A percentile compares a stretch with the other conserved stretches of the same genome.
Conservation (phyloP, 2,113 vertebrate genomes). For the Patagioenas fasciata region DNA sequence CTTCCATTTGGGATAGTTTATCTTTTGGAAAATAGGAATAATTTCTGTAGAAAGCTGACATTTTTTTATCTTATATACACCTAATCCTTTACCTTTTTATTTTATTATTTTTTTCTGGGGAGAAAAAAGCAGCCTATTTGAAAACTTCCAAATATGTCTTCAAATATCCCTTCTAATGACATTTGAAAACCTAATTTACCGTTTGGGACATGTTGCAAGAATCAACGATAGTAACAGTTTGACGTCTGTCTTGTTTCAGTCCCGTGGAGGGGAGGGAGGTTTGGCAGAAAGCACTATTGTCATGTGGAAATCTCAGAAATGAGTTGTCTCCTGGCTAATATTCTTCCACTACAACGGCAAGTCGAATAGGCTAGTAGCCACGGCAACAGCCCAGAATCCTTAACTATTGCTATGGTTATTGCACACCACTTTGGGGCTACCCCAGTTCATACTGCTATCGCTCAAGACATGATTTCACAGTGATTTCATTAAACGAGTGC, state of each 20-base stretch:
- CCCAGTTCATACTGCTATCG: conserved; percentile 37
- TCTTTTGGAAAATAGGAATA: not conserved
- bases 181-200: conserved; percentile 35
- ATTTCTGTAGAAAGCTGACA: not conserved
- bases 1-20: not conserved
- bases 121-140: not conserved
- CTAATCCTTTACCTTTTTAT: not conserved
- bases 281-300: conserved; percentile 49
- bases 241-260: conserved; percentile 53
- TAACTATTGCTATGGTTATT: conserved; percentile 48
- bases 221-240: conserved; percentile 57
- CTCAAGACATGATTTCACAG: conserved; percentile 50
- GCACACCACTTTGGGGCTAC: conserved; percentile 31
- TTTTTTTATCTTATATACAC: not conserved
- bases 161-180: not conserved
- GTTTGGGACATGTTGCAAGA: not conserved
- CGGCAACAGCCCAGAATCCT: conserved; percentile 53
- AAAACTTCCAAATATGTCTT: conserved; percentile 13
- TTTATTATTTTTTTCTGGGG: too few species aligned
- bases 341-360: conserved; percentile 42
- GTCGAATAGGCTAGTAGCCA: conserved; percentile 61
- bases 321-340: conserved; percentile 62
- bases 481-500: conserved; percentile 35
- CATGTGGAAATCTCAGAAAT: conserved; percentile 58
- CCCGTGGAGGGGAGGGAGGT: not conserved